Percentiles rank a stretch among this genome's conserved stretches.
Evolutionary conservation across 2,797 vertebrate species (phyloP).

Genomic region (Coregonus suidteri): DNA sequence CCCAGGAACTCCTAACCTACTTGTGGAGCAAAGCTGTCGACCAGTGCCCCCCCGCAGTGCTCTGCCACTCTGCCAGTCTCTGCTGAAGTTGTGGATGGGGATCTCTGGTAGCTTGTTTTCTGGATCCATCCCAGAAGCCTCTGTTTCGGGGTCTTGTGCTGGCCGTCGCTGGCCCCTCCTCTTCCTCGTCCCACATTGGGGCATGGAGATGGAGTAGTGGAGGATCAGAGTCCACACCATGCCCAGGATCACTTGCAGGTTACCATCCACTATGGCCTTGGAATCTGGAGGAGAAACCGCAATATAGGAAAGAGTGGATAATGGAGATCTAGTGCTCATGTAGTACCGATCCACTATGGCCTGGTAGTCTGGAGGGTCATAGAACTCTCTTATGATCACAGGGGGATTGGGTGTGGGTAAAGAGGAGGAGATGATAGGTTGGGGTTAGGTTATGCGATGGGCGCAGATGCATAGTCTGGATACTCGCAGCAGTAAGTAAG

Average conservation of each 20-base stretch:
- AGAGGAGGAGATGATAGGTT: no score
- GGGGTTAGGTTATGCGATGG: no score
- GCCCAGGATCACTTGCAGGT: constrained; percentile 92
- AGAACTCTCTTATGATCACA: no score
- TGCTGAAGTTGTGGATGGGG: constrained; percentile 91
- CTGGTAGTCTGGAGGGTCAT: no score
- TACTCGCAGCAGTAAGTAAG: no score
- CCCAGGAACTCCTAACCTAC: constrained; percentile 70
- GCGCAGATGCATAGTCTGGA: no score
- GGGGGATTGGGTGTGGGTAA: no score
- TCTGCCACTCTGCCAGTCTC: constrained; percentile 88
- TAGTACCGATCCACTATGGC: no score
- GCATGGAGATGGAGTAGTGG: constrained; percentile 95
- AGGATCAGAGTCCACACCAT: constrained; percentile 93
- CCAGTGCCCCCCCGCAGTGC: constrained; percentile 89
- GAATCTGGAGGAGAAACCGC: constrained; percentile 74
- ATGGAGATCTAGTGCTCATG: no score
- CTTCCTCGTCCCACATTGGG: constrained; percentile 94
- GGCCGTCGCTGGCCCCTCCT: constrained; percentile 78
- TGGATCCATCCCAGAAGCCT: constrained; percentile 94
- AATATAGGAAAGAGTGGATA: no score
- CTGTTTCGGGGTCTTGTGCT: constrained; percentile 91
- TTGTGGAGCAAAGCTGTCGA: constrained; percentile 93
- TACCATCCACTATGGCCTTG: constrained; percentile 92
- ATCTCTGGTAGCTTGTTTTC: constrained; percentile 91